Evolutionary conservation across 2,113 vertebrate genomes (phyloP), one percentile per base, ranked within the genome.

Genomic region (Hippoglossus stenolepis): DNA sequence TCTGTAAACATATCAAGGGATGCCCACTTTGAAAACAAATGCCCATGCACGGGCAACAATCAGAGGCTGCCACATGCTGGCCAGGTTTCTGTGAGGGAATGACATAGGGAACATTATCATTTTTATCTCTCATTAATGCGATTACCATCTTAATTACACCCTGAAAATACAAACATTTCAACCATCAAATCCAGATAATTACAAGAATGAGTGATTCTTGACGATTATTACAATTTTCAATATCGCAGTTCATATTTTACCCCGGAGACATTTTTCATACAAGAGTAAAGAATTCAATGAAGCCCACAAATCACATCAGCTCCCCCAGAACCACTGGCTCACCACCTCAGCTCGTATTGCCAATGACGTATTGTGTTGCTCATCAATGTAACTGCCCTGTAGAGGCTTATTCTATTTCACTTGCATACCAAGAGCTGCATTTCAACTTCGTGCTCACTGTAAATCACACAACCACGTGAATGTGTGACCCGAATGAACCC

Each of bases 1-100:
- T 77, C 70, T 71, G 79, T 88, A 85, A 90, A 90, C 86, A 83
- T 86, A 61, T 84, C 61, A 74, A 69, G 69, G 70, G 83, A 85
- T 90, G 57, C 76, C 84, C 80, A 84, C 51, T 54, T 54, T n/a
- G 8, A 54, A 20, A n/a, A 54, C 24, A 78, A 78, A 88, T 89
- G 60, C 85, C 84, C 75, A 82, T 80, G 84, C 78, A 80, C 35
- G 66, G 69, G 40, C 51, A 54, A 61, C 31, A 69, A 59, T 31
- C 35, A 21, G 45, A 62, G 62, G 18, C 24, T 31, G 1, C 5
- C 31, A 28, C 28, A 4, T 0, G 28, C 28, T 28, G 28, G 28
- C 28, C 28, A 31, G 31, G 31, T 31, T 31, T 31, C 6, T 23
- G n/a, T 23, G 54, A 21, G 54, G 1, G n/a, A 21, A n/a, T 5